phyloP scores from a whole-genome alignment of 64 coral and sea anemone species.

The Acropora tenuis region DNA sequence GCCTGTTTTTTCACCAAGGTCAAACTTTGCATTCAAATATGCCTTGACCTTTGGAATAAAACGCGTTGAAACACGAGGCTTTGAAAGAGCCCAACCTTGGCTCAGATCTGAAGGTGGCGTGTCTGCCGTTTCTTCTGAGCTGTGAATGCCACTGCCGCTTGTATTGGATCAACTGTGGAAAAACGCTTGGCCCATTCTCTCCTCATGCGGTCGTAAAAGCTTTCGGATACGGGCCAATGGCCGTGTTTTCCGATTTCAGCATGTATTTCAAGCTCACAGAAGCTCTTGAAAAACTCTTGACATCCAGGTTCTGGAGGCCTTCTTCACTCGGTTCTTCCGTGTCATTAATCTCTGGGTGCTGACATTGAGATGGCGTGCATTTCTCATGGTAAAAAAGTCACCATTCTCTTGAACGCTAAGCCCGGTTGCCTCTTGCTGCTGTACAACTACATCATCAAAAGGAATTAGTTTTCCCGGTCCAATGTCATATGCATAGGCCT shows the following conservation, averaged over 20 bases:
- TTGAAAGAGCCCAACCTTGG: background rate
- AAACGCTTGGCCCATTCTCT: conserved; percentile 1
- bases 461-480: background rate
- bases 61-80: background rate
- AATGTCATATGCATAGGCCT: conserved; percentile 52
- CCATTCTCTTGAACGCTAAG: conserved; percentile 5
- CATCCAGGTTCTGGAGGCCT: background rate
- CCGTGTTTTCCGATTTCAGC: background rate
- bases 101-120: conserved; percentile 11
- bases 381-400: background rate
- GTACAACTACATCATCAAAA: background rate
- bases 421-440: conserved; percentile 4
- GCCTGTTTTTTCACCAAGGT: conserved; percentile 3
- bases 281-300: background rate
- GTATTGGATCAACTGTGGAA: background rate
- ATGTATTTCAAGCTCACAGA: background rate
- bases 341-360: background rate
- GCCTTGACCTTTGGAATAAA: conserved; percentile 2
- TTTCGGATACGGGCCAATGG: background rate
- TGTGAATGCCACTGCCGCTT: no score
- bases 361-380: no score
- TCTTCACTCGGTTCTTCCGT: background rate
- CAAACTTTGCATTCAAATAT: conserved; percentile 19
- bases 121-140: background rate
- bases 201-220: background rate